Conservation (phyloP, 2,797 vertebrate species). For the Cossypha dichroa region DNA sequence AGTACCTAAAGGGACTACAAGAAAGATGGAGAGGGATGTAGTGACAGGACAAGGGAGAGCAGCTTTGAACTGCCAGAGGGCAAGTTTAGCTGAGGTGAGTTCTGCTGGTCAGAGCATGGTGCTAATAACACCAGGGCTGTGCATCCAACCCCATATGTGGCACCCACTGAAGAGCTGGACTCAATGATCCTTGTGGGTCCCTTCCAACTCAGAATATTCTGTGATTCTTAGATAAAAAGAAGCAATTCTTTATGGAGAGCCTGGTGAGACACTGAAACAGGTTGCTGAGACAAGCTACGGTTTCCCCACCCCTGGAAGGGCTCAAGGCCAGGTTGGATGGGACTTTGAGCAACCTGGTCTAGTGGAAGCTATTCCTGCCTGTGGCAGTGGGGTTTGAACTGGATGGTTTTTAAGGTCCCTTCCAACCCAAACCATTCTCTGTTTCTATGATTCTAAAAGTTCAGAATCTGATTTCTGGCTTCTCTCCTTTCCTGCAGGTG, state of each 20-base stretch:
- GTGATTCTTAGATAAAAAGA: background rate
- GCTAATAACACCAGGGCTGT: background rate
- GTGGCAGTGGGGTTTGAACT: rapidly evolving
- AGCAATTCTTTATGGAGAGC: background rate
- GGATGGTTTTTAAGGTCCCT: background rate
- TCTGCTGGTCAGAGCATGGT: background rate
- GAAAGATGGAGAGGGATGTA: background rate
- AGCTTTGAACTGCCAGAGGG: background rate
- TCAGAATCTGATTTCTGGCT: background rate
- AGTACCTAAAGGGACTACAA: background rate
- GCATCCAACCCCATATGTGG: rapidly evolving
- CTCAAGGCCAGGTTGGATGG: background rate
- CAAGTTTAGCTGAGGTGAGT: background rate
- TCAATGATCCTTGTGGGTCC: rapidly evolving
- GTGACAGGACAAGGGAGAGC: background rate
- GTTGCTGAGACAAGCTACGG: background rate
- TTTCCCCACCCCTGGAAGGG: background rate
- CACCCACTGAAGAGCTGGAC: background rate
- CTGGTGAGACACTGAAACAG: background rate
- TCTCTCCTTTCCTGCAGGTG: background rate
- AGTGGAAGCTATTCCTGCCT: background rate
- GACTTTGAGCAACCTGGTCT: background rate
- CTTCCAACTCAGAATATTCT: background rate
- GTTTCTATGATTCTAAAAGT: background rate
- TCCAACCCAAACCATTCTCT: background rate